Conservation (phyloP, 1,140 invertebrate species). For the Brachystomella parvula region DNA sequence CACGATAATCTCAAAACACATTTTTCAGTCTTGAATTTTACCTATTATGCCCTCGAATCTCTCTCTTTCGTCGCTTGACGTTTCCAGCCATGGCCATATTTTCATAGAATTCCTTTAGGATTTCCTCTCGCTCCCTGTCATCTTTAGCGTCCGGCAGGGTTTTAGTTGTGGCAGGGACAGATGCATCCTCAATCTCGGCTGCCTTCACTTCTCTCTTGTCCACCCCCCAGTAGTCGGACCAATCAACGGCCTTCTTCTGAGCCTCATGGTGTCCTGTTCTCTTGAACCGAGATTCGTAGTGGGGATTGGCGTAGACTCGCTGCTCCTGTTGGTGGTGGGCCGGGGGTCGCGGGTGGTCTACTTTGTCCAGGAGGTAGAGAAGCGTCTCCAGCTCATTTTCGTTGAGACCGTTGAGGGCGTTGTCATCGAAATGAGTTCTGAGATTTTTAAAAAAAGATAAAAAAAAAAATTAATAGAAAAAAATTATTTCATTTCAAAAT, state of each 20-base stretch:
- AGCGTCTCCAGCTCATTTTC: slow-evolving; percentile 29
- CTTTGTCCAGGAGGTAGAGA: slow-evolving; percentile 26
- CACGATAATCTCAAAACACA: not conserved
- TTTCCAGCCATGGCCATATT: slow-evolving; percentile 39
- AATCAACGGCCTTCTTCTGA: slow-evolving; percentile 69
- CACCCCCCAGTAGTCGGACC: slow-evolving; percentile 75
- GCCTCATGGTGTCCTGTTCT: not conserved
- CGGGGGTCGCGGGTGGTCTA: not conserved
- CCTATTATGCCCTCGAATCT: not conserved
- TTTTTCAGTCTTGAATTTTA: not conserved
- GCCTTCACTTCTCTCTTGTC: slow-evolving; percentile 58
- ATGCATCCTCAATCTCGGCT: not conserved
- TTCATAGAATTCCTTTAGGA: slow-evolving; percentile 47
- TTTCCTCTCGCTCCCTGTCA: slow-evolving; percentile 38
- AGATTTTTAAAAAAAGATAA: not conserved
- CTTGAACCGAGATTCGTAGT: slow-evolving; percentile 6
- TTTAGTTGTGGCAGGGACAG: not conserved
- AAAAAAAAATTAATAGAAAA: too few species aligned
- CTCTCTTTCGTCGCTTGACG: slow-evolving; percentile 22
- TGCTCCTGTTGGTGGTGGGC: not conserved
- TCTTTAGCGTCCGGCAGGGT: slow-evolving; percentile 16
- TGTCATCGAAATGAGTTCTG: slow-evolving; percentile 1
- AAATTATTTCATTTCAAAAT: too few species aligned
- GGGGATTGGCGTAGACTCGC: slow-evolving; percentile 7
- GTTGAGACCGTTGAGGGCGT: slow-evolving; percentile 2